These are phyloP conservation scores for Phoenoteleia sp. DNA, from an alignment of 2,888 invertebrate species.

Conservation along the genomic window DNA sequence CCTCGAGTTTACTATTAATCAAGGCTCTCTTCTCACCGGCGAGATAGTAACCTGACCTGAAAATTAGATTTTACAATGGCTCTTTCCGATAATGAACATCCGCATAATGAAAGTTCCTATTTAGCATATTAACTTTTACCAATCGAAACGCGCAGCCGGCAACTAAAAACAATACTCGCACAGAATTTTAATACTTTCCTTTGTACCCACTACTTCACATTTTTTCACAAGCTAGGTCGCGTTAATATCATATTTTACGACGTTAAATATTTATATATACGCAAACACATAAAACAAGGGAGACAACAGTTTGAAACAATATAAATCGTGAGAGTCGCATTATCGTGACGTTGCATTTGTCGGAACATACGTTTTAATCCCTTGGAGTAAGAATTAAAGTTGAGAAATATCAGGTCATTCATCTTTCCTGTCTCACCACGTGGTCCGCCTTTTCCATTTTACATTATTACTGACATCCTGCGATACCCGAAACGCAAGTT, in stretches of 20 bases:
- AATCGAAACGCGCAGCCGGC: constrained; percentile 2
- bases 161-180: constrained; percentile 16
- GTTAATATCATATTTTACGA: constrained; percentile 13
- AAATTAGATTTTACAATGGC: constrained; percentile 39
- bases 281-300: neutral
- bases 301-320: neutral
- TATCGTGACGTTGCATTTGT: constrained; percentile 13
- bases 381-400: constrained; percentile 20
- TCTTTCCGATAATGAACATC: constrained; percentile 17
- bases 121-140: constrained; percentile 40
- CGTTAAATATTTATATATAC: constrained; percentile 13
- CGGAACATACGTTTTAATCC: constrained; percentile 16
- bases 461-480: constrained; percentile 12
- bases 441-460: constrained; percentile 8
- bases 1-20: constrained; percentile 37
- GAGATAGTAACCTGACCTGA: constrained; percentile 19
- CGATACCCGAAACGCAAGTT: constrained; percentile 1
- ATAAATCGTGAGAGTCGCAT: constrained; percentile 24
- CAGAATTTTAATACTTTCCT: constrained; percentile 27
- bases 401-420: constrained; percentile 11
- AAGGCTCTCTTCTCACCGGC: constrained; percentile 17
- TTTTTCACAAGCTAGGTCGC: neutral
- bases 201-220: neutral
- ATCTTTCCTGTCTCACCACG: constrained; percentile 13
- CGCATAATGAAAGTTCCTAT: constrained; percentile 21